phyloP scores from a whole-genome alignment of 2,888 invertebrate genomes.

The Osmoderma eremita region DNA sequence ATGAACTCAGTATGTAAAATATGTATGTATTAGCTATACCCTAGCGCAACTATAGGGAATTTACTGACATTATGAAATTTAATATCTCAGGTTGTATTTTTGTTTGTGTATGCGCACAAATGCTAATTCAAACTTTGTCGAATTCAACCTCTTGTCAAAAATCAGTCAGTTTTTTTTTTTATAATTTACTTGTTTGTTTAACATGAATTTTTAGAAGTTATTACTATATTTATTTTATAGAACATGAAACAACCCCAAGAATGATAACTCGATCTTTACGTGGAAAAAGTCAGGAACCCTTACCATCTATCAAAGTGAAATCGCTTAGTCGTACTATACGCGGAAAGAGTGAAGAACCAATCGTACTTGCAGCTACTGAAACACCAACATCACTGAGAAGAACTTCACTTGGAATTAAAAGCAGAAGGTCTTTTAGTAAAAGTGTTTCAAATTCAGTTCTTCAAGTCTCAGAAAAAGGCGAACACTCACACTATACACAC shows the following conservation, averaged over 20 bases:
- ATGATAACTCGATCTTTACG: background rate
- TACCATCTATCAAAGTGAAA: background rate
- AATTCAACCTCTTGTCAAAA: too few species aligned
- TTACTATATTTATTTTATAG: too few species aligned
- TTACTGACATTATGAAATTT: too few species aligned
- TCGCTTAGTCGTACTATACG: background rate
- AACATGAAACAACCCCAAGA: background rate
- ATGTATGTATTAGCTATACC: too few species aligned
- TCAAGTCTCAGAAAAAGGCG: background rate
- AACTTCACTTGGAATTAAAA: conserved; percentile 11
- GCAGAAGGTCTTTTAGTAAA: conserved; percentile 3
- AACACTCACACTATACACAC: background rate
- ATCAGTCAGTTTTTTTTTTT: too few species aligned
- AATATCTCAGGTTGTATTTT: too few species aligned
- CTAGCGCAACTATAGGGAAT: too few species aligned
- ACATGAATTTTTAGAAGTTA: too few species aligned
- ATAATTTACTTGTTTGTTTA: too few species aligned
- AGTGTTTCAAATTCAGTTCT: background rate
- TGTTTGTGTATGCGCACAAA: too few species aligned
- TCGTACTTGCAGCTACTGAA: background rate
- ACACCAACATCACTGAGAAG: background rate
- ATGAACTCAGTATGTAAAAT: too few species aligned
- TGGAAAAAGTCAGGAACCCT: background rate
- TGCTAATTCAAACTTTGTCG: too few species aligned
- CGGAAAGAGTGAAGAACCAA: background rate